A percentile compares a stretch with the other conserved stretches of the same genome.
These are phyloP conservation scores for Diadumene lineata DNA, from an alignment of 92 coral and sea anemone genomes.

Conservation along the genomic window DNA sequence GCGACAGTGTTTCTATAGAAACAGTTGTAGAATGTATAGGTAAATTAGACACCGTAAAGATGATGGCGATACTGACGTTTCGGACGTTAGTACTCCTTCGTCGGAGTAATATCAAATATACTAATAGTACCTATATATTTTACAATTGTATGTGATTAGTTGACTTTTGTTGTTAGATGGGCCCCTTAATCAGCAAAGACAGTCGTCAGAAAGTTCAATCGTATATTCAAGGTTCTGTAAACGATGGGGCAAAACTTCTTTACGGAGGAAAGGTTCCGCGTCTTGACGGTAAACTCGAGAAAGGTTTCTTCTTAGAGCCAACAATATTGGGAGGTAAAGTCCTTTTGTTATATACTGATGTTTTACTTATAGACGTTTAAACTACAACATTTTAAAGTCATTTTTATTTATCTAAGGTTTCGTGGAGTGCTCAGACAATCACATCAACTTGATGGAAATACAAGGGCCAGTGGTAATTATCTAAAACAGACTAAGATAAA, in stretches of 20 bases:
- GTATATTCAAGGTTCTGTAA: slow-evolving; percentile 60
- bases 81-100: too few relatives aligned
- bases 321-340: slow-evolving; percentile 61
- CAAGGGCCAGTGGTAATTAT: slow-evolving; percentile 77
- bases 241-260: slow-evolving; percentile 60
- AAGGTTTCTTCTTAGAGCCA: slow-evolving; percentile 62
- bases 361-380: too few relatives aligned
- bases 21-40: too few relatives aligned
- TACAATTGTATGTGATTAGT: too few relatives aligned
- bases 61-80: too few relatives aligned
- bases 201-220: slow-evolving; percentile 49
- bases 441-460: slow-evolving; percentile 58
- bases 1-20: too few relatives aligned
- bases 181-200: slow-evolving; percentile 63
- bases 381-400: too few relatives aligned
- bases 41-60: too few relatives aligned
- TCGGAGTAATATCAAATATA: too few relatives aligned
- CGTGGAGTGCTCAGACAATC: slow-evolving; percentile 20
- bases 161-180: slow-evolving; percentile 43
- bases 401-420: too few relatives aligned
- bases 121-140: too few relatives aligned
- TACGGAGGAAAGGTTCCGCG: slow-evolving; percentile 64
- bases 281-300: slow-evolving; percentile 62
- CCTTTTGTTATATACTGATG: background rate
- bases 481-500: too few relatives aligned